Conservation (phyloP, 2,888 invertebrate species). For the Hofmannophila pseudospretella region DNA sequence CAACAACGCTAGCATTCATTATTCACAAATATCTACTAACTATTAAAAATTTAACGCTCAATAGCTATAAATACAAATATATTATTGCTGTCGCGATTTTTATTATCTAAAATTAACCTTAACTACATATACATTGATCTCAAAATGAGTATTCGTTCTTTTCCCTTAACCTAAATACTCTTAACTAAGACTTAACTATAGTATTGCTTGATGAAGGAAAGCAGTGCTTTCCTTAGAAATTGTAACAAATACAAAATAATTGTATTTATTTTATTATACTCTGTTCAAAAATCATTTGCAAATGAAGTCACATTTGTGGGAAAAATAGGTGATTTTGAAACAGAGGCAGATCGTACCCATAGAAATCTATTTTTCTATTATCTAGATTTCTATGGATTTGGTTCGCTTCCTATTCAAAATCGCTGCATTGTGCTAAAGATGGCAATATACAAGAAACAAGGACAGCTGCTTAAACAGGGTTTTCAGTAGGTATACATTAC, state of each 20-base stretch:
- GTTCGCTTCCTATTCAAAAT: too few species aligned
- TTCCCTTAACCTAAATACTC: constrained; percentile 55
- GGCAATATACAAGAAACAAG: too few species aligned
- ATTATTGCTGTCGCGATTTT: constrained; percentile 76
- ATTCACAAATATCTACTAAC: constrained; percentile 69
- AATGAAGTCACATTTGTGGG: too few species aligned
- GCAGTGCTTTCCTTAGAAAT: constrained; percentile 58
- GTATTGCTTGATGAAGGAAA: constrained; percentile 75
- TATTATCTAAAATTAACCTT: constrained; percentile 39
- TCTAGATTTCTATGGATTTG: too few species aligned
- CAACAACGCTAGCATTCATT: constrained; percentile 68
- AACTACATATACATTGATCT: constrained; percentile 69
- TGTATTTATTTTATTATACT: constrained; percentile 19
- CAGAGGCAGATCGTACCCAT: too few species aligned
- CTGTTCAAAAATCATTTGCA: constrained; percentile 11
- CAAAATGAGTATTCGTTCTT: constrained; percentile 69
- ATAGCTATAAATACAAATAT: constrained; percentile 77
- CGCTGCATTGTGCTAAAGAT: too few species aligned
- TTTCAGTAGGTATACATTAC: too few species aligned
- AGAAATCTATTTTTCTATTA: too few species aligned
- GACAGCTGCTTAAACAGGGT: too few species aligned
- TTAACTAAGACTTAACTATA: constrained; percentile 60
- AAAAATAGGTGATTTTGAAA: too few species aligned
- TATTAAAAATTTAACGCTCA: constrained; percentile 75
- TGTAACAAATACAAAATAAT: constrained; percentile 50